These are phyloP conservation scores for Arctopsyche grandis DNA, from an alignment of 1,140 invertebrate species.

Conservation along the genomic window DNA sequence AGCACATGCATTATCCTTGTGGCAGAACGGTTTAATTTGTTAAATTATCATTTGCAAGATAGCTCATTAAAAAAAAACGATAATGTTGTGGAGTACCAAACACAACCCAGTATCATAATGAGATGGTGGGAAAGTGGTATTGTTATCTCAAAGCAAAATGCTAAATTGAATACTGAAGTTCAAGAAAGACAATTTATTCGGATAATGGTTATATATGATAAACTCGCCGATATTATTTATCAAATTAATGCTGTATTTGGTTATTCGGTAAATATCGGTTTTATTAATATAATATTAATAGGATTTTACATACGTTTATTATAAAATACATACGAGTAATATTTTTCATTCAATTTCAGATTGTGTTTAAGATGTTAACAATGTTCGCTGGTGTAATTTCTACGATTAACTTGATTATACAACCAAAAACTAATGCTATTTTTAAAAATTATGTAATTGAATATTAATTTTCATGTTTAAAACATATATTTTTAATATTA, in stretches of 20 bases:
- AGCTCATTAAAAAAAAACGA: not conserved
- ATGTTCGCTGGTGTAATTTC: not conserved
- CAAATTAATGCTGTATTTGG: conserved; percentile 7
- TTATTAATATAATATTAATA: too few species aligned
- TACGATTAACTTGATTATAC: not conserved
- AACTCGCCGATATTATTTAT: conserved; percentile 1
- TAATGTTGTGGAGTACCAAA: not conserved
- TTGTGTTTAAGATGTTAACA: not conserved
- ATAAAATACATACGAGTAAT: not conserved
- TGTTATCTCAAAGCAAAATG: not conserved
- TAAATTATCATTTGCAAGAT: not conserved
- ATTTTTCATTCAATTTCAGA: not conserved
- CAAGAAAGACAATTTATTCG: not conserved
- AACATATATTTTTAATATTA: not conserved
- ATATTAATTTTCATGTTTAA: not conserved
- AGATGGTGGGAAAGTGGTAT: not conserved
- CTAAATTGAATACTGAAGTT: not conserved
- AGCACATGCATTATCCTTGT: not conserved
- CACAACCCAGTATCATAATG: conserved; percentile 1
- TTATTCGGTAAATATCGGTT: not conserved
- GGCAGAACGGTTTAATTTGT: not conserved
- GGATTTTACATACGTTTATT: too few species aligned
- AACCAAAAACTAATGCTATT: not conserved
- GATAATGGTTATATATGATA: not conserved
- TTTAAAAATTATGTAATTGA: not conserved